Conservation (phyloP, 2,113 vertebrate species). For the Lynx canadensis region DNA sequence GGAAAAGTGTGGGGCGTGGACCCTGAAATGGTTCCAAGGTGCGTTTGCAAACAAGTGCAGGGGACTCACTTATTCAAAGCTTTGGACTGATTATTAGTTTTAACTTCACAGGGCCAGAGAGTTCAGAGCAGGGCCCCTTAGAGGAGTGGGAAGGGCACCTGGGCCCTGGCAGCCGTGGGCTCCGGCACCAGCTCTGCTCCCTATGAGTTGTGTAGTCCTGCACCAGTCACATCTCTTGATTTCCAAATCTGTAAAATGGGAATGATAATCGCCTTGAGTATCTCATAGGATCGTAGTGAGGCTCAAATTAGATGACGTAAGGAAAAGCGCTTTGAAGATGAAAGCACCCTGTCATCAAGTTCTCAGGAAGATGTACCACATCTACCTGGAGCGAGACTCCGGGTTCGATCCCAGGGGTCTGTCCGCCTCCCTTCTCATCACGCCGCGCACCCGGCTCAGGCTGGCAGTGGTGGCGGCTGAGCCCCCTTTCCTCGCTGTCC, state of each 20-base stretch:
- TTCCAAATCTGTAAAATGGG: neutral
- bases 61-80: neutral
- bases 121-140: too few relatives aligned
- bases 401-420: neutral
- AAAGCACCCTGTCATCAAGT: neutral
- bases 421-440: neutral
- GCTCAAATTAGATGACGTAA: neutral
- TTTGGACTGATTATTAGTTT: neutral
- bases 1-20: rapidly evolving
- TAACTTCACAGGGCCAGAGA: neutral
- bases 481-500: neutral
- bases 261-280: neutral
- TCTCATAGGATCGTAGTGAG: neutral
- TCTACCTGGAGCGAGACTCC: neutral
- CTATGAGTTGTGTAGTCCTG: neutral
- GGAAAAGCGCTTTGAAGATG: neutral
- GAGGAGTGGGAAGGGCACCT: too few relatives aligned
- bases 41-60: neutral
- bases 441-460: rapidly evolving
- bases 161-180: neutral
- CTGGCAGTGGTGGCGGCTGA: neutral
- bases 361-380: neutral
- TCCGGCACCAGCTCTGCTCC: neutral
- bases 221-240: neutral
- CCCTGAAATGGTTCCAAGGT: neutral